Percentiles rank a stretch among this genome's conserved stretches.
Conservation (phyloP, 2,797 vertebrate genomes). For the Pseudochirops cupreus region DNA sequence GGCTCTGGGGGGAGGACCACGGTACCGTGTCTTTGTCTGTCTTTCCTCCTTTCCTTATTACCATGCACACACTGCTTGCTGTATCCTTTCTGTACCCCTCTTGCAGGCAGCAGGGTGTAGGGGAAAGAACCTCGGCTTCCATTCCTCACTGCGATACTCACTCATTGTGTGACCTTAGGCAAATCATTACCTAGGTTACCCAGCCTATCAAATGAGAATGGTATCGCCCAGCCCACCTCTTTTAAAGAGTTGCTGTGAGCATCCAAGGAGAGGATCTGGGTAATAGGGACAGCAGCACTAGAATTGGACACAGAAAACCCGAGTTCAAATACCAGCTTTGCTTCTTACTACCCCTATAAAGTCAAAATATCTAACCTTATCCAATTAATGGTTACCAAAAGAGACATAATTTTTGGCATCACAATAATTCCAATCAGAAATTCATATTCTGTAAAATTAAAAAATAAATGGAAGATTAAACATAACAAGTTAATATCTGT, state of each 20-base stretch:
- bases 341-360: background rate
- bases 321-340: background rate
- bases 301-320: background rate
- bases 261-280: background rate
- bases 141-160: background rate
- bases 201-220: background rate
- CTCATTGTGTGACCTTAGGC: background rate
- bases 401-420: background rate
- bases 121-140: background rate
- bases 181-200: background rate
- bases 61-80: background rate
- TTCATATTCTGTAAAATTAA: background rate
- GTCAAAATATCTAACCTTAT: background rate
- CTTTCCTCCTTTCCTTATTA: slow-evolving; percentile 44
- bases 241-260: background rate
- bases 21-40: slow-evolving; percentile 60
- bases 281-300: background rate
- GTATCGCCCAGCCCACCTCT: background rate
- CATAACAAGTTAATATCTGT: background rate
- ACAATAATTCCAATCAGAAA: background rate
- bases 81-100: background rate
- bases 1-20: slow-evolving; percentile 56
- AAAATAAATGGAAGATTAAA: background rate
- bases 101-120: background rate
- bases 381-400: background rate